Base-by-base conservation (phyloP, 2,888 invertebrate species). In the Entomobrya proxima region DNA sequence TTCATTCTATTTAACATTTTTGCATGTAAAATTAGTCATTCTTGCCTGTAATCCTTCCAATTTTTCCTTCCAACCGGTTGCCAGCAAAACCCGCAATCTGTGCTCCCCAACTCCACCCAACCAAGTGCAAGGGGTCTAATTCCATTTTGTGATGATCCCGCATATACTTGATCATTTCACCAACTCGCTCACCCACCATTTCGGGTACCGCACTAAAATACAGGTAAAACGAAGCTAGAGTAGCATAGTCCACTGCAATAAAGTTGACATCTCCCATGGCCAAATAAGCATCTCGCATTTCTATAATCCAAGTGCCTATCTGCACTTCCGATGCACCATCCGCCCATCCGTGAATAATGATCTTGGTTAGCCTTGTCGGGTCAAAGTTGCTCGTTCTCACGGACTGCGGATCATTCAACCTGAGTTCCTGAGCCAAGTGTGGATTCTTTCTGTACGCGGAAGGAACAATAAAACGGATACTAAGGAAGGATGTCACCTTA, bases 11-110 rank as follows among this genome's bases (percentile, higher is more conserved):
- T 15, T 21, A 58, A 58, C 5, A 32, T 50, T n/a, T 7, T 50
- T 55, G 47, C 64, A n/a, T n/a, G n/a, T 75, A 30, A 77, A 67
- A n/a, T n/a, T n/a, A n/a, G n/a, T n/a, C n/a, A n/a, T n/a, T n/a
- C n/a, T n/a, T n/a, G 37, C 90, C 90, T n/a, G 90, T 89, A 35
- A 90, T 89, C 58, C 90, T 61, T 9, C 88, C 89, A 52, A 90
- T 74, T 77, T 75, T 81, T n/a, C 90, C 90, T n/a, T 85, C 77
- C 4, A 89, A 79, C 13, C 76, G 52, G 44, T 79, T 69, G 0
- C 90, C 90, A 7, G 89, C 81, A 47, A 90, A 82, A 27, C 90
- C 90, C 7, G 88, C 86, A n/a, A 89, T 83, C 24, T 89, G 88
- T 11, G 88, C 83, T 2, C 89, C 90, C 88, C 87, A 87, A 1